phyloP scores from a whole-genome alignment of 2,113 vertebrate species.

The Sarotherodon lohbergeri region DNA sequence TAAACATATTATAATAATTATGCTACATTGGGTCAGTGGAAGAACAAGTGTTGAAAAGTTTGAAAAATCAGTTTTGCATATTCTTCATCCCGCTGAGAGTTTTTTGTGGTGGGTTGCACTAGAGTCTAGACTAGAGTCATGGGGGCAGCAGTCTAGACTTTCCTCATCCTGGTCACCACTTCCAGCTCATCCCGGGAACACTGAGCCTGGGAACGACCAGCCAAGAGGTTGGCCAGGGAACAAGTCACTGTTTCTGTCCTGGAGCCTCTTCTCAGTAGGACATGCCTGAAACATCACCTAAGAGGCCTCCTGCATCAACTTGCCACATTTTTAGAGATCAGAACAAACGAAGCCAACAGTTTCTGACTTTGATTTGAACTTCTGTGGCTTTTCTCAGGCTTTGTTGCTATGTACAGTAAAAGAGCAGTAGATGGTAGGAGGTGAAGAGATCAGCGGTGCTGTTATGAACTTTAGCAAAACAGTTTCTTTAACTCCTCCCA shows the following conservation, averaged over 20 bases:
- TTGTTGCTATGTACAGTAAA: accelerated
- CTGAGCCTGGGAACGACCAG: accelerated
- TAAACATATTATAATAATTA: neutral
- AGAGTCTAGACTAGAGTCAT: neutral
- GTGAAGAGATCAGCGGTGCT: accelerated
- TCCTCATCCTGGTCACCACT: neutral
- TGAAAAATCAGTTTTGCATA: neutral
- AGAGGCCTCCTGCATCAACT: neutral
- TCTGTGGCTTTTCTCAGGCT: neutral
- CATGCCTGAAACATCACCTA: accelerated
- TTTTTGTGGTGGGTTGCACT: neutral
- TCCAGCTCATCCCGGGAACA: accelerated
- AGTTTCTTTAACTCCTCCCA: neutral
- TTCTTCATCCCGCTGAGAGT: neutral
- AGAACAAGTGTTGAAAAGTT: neutral
- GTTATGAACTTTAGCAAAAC: neutral
- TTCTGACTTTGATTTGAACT: neutral
- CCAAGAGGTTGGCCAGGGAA: neutral
- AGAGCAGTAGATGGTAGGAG: neutral
- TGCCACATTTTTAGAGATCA: neutral
- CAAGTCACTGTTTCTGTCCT: neutral
- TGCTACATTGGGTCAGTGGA: neutral
- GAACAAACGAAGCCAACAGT: neutral
- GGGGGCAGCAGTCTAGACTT: neutral
- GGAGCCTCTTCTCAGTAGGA: neutral